Evolutionary conservation across 2,797 vertebrate genomes (phyloP), one percentile per base, ranked within the genome.

Genomic region (Premnoplex brunnescens): DNA sequence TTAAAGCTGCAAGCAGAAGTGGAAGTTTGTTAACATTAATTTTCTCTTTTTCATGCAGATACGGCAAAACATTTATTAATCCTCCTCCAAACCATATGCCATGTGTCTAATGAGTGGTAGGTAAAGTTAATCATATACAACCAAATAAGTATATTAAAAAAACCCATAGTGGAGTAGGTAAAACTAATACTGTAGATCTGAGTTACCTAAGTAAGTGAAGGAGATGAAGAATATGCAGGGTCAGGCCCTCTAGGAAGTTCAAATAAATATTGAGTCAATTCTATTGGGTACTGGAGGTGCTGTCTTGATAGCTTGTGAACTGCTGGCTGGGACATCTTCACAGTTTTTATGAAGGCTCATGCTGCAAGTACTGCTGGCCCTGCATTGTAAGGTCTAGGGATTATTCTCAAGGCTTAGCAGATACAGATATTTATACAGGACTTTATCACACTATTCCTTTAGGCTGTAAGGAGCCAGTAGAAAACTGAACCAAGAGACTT

Each of bases 21-120:
- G 85, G 93, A 97, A 97, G 95, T 97, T 97, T 98, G 97, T 97
- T 98, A 98, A 97, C 95, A 96, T 97, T 95, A 88, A 85, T 97
- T 97, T 97, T 88, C 79, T 93, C 32, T 95, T 95, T 97, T 95
- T 96, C 55, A 7, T 96, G 97, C 93, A 96, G 95, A 97, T 96
- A 97, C 16, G 28, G 97, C 94, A 97, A 98, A 98, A 98, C 97
- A 97, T 97, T 97, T 97, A 98, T 97, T 98, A 98, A 97, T 97
- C 97, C 97, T 98, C 97, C 97, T 97, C 96, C 97, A 97, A 97
- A 97, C 96, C 97, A 98, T 98, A 98, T 98, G 97, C 95, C 95
- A 90, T 97, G 93, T 96, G 95, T 97, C 97, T 97, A 97, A 97
- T 89, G 97, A 98, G 94, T 97, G 69, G 95, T 98, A 96, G 96